phyloP scores from a whole-genome alignment of 2,797 vertebrate species.

The Margarornis squamiger region DNA sequence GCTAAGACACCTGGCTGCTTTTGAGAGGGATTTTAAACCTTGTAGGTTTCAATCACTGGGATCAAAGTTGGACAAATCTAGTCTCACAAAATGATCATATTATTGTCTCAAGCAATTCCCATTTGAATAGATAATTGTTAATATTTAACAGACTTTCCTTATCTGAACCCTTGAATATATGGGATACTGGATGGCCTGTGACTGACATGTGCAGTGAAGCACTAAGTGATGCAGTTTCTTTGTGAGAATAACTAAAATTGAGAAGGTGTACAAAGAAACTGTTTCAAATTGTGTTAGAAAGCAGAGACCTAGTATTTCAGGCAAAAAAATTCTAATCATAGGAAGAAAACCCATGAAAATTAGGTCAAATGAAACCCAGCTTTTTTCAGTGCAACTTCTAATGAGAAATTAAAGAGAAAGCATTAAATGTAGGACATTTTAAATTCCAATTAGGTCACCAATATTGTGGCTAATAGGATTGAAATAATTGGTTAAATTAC shows the following conservation, averaged over 20 bases:
- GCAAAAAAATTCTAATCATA: neutral
- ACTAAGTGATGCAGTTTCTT: neutral
- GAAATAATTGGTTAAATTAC: neutral
- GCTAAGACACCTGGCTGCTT: neutral
- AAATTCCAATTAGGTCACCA: neutral
- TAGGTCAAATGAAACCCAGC: neutral
- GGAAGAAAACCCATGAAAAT: neutral
- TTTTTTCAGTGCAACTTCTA: neutral
- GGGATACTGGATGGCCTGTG: neutral
- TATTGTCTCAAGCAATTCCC: neutral
- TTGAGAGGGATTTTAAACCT: neutral
- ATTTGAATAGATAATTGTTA: neutral
- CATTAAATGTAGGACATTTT: neutral
- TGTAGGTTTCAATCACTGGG: neutral
- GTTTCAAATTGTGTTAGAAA: neutral
- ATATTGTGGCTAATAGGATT: neutral
- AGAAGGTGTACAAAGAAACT: neutral
- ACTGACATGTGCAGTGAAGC: neutral
- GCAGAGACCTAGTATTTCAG: neutral
- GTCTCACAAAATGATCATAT: neutral
- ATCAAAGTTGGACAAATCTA: neutral
- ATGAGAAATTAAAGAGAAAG: neutral
- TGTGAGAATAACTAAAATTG: neutral
- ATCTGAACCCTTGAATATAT: neutral
- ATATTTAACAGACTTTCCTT: neutral